Evolutionary conservation across 2,113 vertebrate species (phyloP).

Genomic region (Centropus unirufus): DNA sequence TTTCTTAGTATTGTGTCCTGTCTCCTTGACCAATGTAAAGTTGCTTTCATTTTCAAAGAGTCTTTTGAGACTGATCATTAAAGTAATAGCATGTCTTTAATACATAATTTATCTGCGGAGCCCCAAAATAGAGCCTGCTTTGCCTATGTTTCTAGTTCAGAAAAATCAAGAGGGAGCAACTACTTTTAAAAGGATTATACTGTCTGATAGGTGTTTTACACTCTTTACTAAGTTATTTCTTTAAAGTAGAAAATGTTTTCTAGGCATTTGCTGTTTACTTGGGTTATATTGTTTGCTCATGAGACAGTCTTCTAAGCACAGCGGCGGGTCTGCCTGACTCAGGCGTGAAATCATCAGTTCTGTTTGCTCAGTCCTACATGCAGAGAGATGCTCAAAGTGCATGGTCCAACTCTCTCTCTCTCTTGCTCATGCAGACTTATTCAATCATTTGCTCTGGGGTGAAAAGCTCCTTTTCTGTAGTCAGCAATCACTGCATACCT

Average conservation of each 20-base stretch:
- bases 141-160: neutral
- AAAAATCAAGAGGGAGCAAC: neutral
- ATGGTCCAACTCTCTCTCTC: neutral
- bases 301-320: neutral
- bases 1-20: neutral
- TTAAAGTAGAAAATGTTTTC: neutral
- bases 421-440: neutral
- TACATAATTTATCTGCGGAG: slow-evolving; percentile 32
- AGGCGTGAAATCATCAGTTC: neutral
- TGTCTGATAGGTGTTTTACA: neutral
- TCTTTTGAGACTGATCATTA: slow-evolving; percentile 49
- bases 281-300: neutral
- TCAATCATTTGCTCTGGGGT: neutral
- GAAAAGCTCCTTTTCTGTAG: neutral
- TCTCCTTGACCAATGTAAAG: slow-evolving; percentile 43
- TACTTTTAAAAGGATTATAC: neutral
- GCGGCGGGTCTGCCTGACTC: neutral
- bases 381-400: neutral
- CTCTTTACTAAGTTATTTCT: neutral
- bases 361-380: neutral
- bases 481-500: neutral
- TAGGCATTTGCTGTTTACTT: neutral
- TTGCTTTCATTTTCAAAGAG: slow-evolving; percentile 1
- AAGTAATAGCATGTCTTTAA: slow-evolving; percentile 34
- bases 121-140: neutral